phyloP scores from a whole-genome alignment of 2,113 vertebrate species.

The Bos indicus region DNA sequence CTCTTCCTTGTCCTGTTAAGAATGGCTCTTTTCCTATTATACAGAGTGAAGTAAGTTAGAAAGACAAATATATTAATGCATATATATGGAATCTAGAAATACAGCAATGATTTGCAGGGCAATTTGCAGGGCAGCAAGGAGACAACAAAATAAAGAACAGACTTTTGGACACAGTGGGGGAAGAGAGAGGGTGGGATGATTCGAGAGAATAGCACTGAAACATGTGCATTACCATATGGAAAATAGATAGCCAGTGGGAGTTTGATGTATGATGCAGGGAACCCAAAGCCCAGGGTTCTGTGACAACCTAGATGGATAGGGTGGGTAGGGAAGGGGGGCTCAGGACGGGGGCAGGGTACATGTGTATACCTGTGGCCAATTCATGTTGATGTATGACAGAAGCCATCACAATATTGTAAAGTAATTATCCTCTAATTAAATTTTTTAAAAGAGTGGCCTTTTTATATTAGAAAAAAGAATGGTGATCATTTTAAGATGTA shows the following conservation, averaged over 20 bases:
- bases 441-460: too few relatives aligned
- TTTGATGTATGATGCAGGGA: neutral
- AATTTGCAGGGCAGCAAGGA: neutral
- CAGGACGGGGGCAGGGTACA: neutral
- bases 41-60: neutral
- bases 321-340: rapidly evolving
- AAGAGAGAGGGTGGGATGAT: neutral
- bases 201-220: neutral
- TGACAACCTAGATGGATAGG: neutral
- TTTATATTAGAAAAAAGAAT: too few relatives aligned
- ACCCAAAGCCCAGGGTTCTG: neutral
- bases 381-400: neutral
- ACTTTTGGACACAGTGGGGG: neutral
- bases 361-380: neutral
- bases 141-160: neutral
- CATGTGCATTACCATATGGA: neutral
- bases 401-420: neutral
- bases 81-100: neutral
- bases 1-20: neutral
- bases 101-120: neutral
- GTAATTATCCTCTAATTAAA: neutral
- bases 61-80: neutral
- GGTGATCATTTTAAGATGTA: too few relatives aligned
- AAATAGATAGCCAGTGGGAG: neutral
- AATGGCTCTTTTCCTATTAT: neutral